phyloP scores from a whole-genome alignment of 2,113 vertebrate genomes.

The Trematomus loennbergii region DNA sequence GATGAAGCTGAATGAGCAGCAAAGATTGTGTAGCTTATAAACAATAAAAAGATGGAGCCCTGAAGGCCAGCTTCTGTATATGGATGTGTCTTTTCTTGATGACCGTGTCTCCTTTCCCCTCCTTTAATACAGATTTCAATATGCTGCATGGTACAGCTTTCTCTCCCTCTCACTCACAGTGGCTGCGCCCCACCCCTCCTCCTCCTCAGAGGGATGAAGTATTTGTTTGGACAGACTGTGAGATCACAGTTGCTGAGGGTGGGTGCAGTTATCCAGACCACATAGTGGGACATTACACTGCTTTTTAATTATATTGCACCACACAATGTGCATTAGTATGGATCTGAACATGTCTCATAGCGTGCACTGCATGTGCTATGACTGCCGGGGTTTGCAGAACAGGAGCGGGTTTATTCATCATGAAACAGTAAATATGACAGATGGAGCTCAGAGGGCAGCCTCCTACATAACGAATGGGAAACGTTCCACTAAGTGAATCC shows the following conservation, averaged over 20 bases:
- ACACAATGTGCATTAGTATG: not conserved
- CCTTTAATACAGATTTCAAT: slow-evolving; percentile 27
- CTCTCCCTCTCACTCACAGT: slow-evolving; percentile 3
- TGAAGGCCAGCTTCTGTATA: not conserved
- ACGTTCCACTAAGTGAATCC: slow-evolving; percentile 16
- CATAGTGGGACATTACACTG: slow-evolving; percentile 7
- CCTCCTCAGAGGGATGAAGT: slow-evolving; percentile 54
- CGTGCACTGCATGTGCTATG: slow-evolving; percentile 24
- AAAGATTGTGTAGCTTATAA: slow-evolving; percentile 12
- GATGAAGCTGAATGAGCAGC: not conserved
- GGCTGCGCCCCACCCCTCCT: not conserved
- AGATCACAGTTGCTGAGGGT: slow-evolving; percentile 43
- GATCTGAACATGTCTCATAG: not conserved
- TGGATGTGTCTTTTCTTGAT: slow-evolving; percentile 9
- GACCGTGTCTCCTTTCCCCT: slow-evolving; percentile 10
- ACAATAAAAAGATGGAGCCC: slow-evolving; percentile 4
- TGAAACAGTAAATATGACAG: slow-evolving; percentile 22
- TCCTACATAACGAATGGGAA: slow-evolving; percentile 8
- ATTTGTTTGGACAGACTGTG: slow-evolving; percentile 65
- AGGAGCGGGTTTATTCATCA: slow-evolving; percentile 32
- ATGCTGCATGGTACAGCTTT: slow-evolving; percentile 8
- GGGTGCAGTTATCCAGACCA: slow-evolving; percentile 22
- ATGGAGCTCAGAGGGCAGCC: not conserved
- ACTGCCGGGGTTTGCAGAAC: slow-evolving; percentile 20
- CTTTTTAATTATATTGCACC: slow-evolving; percentile 30